Evolutionary conservation across 2,113 vertebrate genomes (phyloP).

Genomic region (Proterorhinus semilunaris): DNA sequence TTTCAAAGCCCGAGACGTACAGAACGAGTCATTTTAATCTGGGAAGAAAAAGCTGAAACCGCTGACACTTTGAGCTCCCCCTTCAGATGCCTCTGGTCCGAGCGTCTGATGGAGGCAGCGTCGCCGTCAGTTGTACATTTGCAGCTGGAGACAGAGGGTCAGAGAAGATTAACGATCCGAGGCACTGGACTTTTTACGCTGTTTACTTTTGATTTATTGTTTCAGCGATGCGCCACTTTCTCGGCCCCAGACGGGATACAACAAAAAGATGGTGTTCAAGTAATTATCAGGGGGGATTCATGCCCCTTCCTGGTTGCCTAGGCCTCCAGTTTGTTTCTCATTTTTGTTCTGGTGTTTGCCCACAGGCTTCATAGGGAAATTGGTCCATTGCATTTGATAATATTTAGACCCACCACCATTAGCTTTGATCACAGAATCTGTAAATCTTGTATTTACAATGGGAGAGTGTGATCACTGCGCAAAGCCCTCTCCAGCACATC

Average conservation of each 20-base stretch:
- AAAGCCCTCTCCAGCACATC: no score
- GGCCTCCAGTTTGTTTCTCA: neutral
- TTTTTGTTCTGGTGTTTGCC: neutral
- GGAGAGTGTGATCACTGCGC: no score
- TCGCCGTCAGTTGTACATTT: slow-evolving; percentile 29
- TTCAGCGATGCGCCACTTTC: neutral
- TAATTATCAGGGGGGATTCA: neutral
- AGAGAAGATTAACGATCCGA: slow-evolving; percentile 36
- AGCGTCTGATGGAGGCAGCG: slow-evolving; percentile 1
- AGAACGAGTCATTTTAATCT: neutral
- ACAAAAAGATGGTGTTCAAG: neutral
- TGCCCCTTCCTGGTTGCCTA: neutral
- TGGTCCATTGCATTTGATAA: no score
- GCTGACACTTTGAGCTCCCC: neutral
- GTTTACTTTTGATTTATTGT: neutral
- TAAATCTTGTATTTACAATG: no score
- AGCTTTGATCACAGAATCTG: no score
- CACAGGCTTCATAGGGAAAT: no score
- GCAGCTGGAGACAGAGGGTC: slow-evolving; percentile 22
- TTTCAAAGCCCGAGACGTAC: no score
- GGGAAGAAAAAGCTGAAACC: neutral
- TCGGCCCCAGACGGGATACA: neutral
- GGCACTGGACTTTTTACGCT: slow-evolving; percentile 15
- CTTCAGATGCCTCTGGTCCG: no score
- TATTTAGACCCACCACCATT: no score